Conservation (phyloP, 2,113 vertebrate genomes). For the Thalassoma bifasciatum region DNA sequence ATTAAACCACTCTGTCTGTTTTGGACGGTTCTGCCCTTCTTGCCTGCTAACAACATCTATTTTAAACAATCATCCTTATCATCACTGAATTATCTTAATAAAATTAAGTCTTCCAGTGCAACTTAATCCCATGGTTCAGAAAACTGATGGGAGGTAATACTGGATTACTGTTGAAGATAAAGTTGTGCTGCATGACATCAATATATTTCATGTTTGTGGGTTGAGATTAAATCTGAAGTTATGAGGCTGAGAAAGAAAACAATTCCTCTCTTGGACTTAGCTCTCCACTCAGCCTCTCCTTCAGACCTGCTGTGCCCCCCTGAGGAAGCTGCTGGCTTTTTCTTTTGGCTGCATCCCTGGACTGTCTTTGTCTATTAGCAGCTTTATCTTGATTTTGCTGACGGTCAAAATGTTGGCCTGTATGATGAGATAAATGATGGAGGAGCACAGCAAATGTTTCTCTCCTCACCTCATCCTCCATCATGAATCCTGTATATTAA, state of each 20-base stretch:
- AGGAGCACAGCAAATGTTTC: background rate
- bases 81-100: too few species aligned
- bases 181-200: background rate
- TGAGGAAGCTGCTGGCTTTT: background rate
- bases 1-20: too few species aligned
- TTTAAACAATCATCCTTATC: too few species aligned
- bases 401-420: background rate
- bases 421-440: background rate
- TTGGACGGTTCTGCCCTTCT: too few species aligned
- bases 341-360: conserved; percentile 8
- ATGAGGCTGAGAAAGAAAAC: background rate
- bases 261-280: background rate
- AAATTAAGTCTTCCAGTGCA: too few species aligned
- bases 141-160: too few species aligned
- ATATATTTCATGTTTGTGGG: background rate
- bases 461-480: background rate
- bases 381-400: background rate
- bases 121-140: too few species aligned
- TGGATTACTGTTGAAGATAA: background rate
- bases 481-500: background rate
- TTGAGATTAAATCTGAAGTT: background rate
- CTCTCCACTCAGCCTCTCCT: background rate
- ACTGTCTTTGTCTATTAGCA: conserved; percentile 7
- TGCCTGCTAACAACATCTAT: too few species aligned
- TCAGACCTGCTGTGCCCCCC: background rate